Percentiles rank a stretch among this genome's conserved stretches.
These are phyloP conservation scores for Beaufortia kweichowensis DNA, from an alignment of 2,113 vertebrate genomes.

Conservation along the genomic window DNA sequence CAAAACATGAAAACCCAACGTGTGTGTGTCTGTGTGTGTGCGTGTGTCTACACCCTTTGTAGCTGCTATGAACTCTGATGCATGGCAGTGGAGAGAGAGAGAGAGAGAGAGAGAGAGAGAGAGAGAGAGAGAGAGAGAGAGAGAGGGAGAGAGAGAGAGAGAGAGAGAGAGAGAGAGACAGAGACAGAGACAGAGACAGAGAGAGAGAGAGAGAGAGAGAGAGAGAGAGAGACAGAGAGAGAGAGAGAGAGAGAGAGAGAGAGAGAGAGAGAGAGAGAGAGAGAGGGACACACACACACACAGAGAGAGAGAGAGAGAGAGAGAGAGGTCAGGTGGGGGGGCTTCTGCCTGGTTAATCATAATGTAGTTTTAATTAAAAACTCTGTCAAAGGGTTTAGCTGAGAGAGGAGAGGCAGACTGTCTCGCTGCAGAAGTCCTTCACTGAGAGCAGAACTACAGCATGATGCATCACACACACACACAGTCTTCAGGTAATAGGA, in stretches of 20 bases:
- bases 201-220: too few relatives aligned
- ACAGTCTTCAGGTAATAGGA: neutral
- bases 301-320: neutral
- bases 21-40: too few relatives aligned
- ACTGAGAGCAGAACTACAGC: conserved; percentile 1
- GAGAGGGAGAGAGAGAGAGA: too few relatives aligned
- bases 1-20: too few relatives aligned
- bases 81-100: too few relatives aligned
- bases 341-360: conserved; percentile 97
- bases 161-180: too few relatives aligned
- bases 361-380: conserved; percentile 99
- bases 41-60: too few relatives aligned
- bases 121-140: too few relatives aligned
- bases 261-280: neutral
- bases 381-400: conserved; percentile 99
- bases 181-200: too few relatives aligned
- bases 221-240: too few relatives aligned
- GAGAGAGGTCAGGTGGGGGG: neutral
- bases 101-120: too few relatives aligned
- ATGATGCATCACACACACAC: conserved; percentile 32
- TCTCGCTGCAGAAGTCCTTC: conserved; percentile 22
- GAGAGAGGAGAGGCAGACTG: conserved; percentile 20
- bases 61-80: too few relatives aligned
- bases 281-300: neutral
- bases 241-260: neutral